These are phyloP conservation scores for Chouioia cunea DNA, from an alignment of 2,888 invertebrate genomes.

Conservation along the genomic window DNA sequence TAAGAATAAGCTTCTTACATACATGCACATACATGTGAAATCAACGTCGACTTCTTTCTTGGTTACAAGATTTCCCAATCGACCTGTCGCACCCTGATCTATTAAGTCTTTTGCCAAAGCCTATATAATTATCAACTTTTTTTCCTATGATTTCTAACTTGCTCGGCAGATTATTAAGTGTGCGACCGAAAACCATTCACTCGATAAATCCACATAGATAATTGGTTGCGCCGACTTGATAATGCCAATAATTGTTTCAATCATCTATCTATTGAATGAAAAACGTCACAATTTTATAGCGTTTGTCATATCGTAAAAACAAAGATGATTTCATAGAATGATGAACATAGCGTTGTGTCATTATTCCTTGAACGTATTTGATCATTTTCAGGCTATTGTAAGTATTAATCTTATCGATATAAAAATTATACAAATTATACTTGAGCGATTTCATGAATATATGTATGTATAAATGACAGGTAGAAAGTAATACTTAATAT, in stretches of 20 bases:
- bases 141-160: background rate
- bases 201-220: slow-evolving; percentile 13
- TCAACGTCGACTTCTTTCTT: too few species aligned
- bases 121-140: slow-evolving; percentile 24
- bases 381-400: too few species aligned
- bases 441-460: too few species aligned
- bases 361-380: slow-evolving; percentile 11
- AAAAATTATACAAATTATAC: too few species aligned
- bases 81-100: slow-evolving; percentile 24
- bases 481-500: too few species aligned
- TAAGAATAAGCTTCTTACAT: too few species aligned
- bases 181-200: slow-evolving; percentile 7
- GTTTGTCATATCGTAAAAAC: background rate
- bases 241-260: slow-evolving; percentile 43
- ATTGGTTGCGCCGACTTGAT: slow-evolving; percentile 21
- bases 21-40: too few species aligned
- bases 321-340: background rate
- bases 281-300: slow-evolving; percentile 12
- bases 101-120: slow-evolving; percentile 19
- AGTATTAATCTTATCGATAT: too few species aligned
- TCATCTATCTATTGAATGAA: slow-evolving; percentile 22
- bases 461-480: too few species aligned
- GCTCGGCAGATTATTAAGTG: background rate
- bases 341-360: background rate
- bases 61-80: slow-evolving; percentile 13